These are phyloP conservation scores for Argyra leucocephala DNA, from an alignment of 2,888 invertebrate species.

Conservation along the genomic window DNA sequence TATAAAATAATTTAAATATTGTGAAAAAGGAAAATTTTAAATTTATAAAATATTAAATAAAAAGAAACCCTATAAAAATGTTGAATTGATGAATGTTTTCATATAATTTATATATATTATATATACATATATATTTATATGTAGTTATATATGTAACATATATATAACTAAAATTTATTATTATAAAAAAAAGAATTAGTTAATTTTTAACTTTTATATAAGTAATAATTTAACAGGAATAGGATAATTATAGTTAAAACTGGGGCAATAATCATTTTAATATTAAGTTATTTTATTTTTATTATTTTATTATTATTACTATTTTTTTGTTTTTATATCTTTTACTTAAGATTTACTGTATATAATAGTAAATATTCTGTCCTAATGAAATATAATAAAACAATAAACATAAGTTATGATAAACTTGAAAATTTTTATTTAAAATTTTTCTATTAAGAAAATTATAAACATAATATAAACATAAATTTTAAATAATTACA, in stretches of 20 bases:
- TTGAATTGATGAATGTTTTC: background rate
- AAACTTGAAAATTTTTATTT: too few relatives aligned
- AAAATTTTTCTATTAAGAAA: too few relatives aligned
- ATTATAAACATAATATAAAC: too few relatives aligned
- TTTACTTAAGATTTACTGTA: too few relatives aligned
- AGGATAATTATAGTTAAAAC: background rate
- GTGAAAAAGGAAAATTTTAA: too few relatives aligned
- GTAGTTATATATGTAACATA: background rate
- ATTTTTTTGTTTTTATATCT: background rate
- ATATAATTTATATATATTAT: background rate
- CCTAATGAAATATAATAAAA: too few relatives aligned
- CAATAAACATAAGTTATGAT: too few relatives aligned
- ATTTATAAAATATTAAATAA: background rate
- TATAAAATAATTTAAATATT: background rate
- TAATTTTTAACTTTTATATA: background rate
- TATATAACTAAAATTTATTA: too few relatives aligned
- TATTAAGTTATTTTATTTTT: background rate
- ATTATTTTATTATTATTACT: too few relatives aligned
- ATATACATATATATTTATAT: background rate
- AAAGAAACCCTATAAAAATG: background rate
- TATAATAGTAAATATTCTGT: too few relatives aligned
- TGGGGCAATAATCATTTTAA: conserved; percentile 1
- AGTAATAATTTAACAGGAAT: background rate
- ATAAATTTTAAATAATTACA: too few relatives aligned
- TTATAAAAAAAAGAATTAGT: background rate